Conservation (phyloP, 2,797 vertebrate genomes). For the Crocodylus rhombifer region DNA sequence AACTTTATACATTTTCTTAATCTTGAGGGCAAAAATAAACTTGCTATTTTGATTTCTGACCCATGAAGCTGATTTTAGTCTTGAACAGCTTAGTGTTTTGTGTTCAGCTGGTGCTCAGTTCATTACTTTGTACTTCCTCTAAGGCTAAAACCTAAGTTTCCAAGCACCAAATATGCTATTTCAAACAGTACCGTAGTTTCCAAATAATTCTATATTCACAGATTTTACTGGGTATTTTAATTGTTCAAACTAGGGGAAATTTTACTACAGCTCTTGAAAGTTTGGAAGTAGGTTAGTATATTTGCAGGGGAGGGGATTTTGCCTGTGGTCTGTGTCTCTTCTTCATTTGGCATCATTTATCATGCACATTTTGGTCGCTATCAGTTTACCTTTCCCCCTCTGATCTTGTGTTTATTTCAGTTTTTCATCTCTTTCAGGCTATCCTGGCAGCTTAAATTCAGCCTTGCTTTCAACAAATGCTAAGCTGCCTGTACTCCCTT, state of each 20-base stretch:
- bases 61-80: background rate
- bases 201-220: background rate
- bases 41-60: conserved; percentile 13
- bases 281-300: background rate
- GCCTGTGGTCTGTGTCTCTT: background rate
- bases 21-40: conserved; percentile 2
- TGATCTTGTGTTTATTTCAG: background rate
- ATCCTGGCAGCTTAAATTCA: background rate
- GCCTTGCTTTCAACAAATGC: background rate
- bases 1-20: background rate
- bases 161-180: background rate
- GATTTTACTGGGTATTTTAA: background rate
- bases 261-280: background rate
- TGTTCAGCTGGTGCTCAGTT: background rate
- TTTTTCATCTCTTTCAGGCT: background rate
- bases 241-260: background rate
- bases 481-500: background rate
- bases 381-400: rapidly evolving
- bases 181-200: rapidly evolving
- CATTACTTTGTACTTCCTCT: background rate
- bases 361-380: background rate
- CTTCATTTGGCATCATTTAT: rapidly evolving
- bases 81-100: background rate
- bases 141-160: background rate
- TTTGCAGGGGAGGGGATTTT: background rate